These are phyloP conservation scores for Steinernema khuongi DNA, from an alignment of 1,140 invertebrate genomes.

Conservation along the genomic window DNA sequence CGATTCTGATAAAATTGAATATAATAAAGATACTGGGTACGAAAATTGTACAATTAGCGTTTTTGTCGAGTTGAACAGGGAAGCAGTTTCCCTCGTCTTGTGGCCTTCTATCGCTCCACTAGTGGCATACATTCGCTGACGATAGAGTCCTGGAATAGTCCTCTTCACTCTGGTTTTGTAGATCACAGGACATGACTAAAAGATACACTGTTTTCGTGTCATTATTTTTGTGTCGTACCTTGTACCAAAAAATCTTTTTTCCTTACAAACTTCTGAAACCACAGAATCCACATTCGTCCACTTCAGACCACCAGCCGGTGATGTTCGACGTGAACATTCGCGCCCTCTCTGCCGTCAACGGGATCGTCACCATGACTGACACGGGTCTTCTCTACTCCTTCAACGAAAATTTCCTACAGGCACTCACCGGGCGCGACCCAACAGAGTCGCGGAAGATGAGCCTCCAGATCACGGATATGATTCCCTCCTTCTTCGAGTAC, in stretches of 20 bases:
- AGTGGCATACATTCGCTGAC: no score
- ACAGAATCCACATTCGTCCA: slow-evolving; percentile 35
- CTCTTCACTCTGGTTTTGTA: no score
- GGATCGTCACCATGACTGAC: slow-evolving; percentile 45
- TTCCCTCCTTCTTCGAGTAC: slow-evolving; percentile 46
- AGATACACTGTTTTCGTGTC: no score
- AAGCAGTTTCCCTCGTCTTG: no score
- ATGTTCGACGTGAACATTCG: slow-evolving; percentile 44
- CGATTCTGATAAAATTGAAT: no score
- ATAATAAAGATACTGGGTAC: no score
- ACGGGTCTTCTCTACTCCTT: slow-evolving; percentile 43
- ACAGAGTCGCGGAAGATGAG: slow-evolving; percentile 27
- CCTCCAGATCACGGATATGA: slow-evolving; percentile 42
- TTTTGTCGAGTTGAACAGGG: no score
- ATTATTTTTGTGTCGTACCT: no score
- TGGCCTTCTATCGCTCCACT: no score
- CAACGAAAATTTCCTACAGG: slow-evolving; percentile 50
- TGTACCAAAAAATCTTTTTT: slow-evolving; percentile 5
- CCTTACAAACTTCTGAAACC: slow-evolving; percentile 22
- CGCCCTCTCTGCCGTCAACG: slow-evolving; percentile 46
- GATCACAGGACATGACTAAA: no score
- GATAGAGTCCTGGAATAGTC: no score
- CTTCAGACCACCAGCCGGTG: not conserved
- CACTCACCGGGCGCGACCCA: slow-evolving; percentile 33
- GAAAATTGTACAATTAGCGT: no score